These are phyloP conservation scores for Holcopasites calliopsidis DNA, from an alignment of 1,140 invertebrate species.

Conservation along the genomic window DNA sequence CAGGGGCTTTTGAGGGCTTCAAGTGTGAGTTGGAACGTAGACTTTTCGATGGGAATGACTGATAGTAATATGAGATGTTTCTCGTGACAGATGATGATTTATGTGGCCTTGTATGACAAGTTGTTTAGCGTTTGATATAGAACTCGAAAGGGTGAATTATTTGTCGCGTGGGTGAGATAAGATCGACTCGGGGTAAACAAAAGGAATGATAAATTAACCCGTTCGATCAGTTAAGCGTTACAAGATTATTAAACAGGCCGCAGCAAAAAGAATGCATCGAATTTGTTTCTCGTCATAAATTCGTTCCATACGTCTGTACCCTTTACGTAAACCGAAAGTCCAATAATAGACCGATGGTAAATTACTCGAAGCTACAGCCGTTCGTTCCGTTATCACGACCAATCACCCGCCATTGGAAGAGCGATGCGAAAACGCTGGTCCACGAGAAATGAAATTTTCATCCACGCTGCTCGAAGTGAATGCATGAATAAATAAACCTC, in stretches of 20 bases:
- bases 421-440: neutral
- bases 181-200: neutral
- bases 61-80: neutral
- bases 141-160: neutral
- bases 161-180: neutral
- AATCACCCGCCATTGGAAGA: neutral
- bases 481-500: conserved; percentile 15
- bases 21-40: neutral
- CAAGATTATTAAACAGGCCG: neutral
- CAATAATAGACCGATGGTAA: neutral
- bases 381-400: neutral
- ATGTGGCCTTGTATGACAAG: neutral
- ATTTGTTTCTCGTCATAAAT: neutral
- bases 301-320: neutral
- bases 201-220: neutral
- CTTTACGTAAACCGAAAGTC: neutral
- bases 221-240: neutral
- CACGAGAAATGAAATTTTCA: neutral
- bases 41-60: neutral
- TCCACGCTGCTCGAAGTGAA: neutral
- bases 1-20: neutral
- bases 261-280: neutral
- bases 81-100: conserved; percentile 10
- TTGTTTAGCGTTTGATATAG: neutral
- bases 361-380: neutral